phyloP scores from a whole-genome alignment of 2,888 invertebrate species.

The Myopa testacea region DNA sequence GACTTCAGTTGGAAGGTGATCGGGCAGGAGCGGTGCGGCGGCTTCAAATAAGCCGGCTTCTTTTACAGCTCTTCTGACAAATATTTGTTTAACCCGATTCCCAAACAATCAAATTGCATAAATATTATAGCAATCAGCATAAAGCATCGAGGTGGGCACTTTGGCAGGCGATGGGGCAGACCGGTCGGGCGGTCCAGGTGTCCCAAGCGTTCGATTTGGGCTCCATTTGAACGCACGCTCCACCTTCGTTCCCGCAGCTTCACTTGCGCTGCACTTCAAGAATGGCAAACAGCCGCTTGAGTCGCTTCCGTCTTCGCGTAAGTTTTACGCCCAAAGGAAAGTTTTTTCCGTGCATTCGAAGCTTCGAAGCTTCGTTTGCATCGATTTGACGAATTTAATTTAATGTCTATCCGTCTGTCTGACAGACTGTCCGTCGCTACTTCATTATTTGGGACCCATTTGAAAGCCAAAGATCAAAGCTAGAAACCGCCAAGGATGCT shows the following conservation, averaged over 20 bases:
- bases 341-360: slow-evolving; percentile 3
- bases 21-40: not conserved
- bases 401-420: slow-evolving; percentile 12
- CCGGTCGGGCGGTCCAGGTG: slow-evolving; percentile 4
- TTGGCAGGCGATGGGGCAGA: not conserved
- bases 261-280: slow-evolving; percentile 12
- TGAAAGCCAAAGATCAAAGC: not conserved
- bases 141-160: slow-evolving; percentile 1
- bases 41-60: slow-evolving; percentile 25
- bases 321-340: slow-evolving; percentile 35
- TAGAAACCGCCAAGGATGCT: slow-evolving; percentile 18
- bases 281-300: not conserved
- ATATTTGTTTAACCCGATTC: slow-evolving; percentile 34
- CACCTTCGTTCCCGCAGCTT: not conserved
- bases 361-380: slow-evolving; percentile 16
- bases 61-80: slow-evolving; percentile 18
- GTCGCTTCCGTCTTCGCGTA: slow-evolving; percentile 34
- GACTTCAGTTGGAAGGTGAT: not conserved
- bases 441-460: slow-evolving; percentile 3
- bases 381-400: slow-evolving; percentile 39
- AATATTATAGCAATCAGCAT: slow-evolving; percentile 32
- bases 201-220: not conserved
- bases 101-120: slow-evolving; percentile 36
- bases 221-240: not conserved
- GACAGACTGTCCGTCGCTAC: slow-evolving; percentile 1